Conservation (phyloP, 2,113 vertebrate genomes). For the Embiotoca jacksoni region DNA sequence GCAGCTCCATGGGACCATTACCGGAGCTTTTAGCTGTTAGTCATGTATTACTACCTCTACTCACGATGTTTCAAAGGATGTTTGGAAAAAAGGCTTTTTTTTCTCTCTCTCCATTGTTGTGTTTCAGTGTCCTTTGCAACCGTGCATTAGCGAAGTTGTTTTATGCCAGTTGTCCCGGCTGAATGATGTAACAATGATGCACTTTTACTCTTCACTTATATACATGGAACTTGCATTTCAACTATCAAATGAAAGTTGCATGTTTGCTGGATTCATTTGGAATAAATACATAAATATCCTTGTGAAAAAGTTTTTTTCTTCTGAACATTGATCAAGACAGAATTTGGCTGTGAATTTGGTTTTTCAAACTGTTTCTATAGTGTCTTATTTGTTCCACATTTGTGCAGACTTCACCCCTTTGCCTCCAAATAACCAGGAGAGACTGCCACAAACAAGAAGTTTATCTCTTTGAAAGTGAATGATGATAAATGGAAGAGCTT, state of each 20-base stretch:
- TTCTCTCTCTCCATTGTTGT: neutral
- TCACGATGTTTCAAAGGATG: neutral
- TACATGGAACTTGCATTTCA: too few relatives aligned
- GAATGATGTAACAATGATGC: conserved; percentile 1
- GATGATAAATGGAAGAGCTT: conserved; percentile 45
- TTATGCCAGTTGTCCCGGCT: neutral
- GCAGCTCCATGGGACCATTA: neutral
- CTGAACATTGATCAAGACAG: too few relatives aligned
- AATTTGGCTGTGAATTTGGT: neutral
- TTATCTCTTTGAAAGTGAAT: conserved; percentile 18
- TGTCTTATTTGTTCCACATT: neutral
- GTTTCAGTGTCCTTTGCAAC: conserved; percentile 1
- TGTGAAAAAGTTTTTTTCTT: neutral
- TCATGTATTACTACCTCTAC: neutral
- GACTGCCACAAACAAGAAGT: conserved; percentile 14
- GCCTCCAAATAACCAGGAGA: conserved; percentile 9
- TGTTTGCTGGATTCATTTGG: too few relatives aligned
- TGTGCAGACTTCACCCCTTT: neutral
- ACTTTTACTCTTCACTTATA: neutral
- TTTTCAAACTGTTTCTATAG: too few relatives aligned
- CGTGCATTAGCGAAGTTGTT: neutral
- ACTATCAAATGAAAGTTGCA: neutral
- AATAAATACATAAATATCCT: neutral
- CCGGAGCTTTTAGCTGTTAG: neutral
- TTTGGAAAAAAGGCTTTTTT: neutral